phyloP scores from a whole-genome alignment of 2,888 invertebrate genomes.

The Helobdella robusta region DNA sequence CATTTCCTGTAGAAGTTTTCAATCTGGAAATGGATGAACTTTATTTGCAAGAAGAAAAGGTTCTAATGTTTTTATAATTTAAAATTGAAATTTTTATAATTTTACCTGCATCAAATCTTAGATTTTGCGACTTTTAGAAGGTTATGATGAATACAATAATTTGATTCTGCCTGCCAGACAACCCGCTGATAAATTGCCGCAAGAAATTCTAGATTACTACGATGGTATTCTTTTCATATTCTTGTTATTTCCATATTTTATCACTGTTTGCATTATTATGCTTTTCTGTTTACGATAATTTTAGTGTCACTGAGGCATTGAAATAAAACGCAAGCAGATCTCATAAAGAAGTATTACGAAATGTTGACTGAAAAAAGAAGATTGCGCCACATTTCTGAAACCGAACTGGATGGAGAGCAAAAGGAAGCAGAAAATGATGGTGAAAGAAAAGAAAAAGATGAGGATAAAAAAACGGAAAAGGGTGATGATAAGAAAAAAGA shows the following conservation, averaged over 20 bases:
- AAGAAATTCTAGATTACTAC: conserved; percentile 47
- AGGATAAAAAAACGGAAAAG: too few relatives aligned
- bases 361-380: too few relatives aligned
- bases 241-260: too few relatives aligned
- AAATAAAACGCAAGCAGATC: not conserved
- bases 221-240: conserved; percentile 41
- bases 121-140: conserved; percentile 48
- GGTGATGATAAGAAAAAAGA: too few relatives aligned
- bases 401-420: too few relatives aligned
- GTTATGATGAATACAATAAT: conserved; percentile 49
- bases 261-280: too few relatives aligned
- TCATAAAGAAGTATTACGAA: too few relatives aligned
- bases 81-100: not conserved
- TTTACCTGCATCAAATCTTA: conserved; percentile 25
- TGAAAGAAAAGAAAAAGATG: too few relatives aligned
- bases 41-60: conserved; percentile 49
- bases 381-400: too few relatives aligned
- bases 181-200: conserved; percentile 48
- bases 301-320: not conserved
- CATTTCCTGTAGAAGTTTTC: conserved; percentile 61
- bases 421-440: too few relatives aligned
- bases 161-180: conserved; percentile 47
- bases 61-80: conserved; percentile 29
- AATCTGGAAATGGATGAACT: conserved; percentile 59
- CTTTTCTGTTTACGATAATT: not conserved